These are phyloP conservation scores for Lucinisca nassula DNA, from an alignment of 2,888 invertebrate genomes.

Conservation along the genomic window DNA sequence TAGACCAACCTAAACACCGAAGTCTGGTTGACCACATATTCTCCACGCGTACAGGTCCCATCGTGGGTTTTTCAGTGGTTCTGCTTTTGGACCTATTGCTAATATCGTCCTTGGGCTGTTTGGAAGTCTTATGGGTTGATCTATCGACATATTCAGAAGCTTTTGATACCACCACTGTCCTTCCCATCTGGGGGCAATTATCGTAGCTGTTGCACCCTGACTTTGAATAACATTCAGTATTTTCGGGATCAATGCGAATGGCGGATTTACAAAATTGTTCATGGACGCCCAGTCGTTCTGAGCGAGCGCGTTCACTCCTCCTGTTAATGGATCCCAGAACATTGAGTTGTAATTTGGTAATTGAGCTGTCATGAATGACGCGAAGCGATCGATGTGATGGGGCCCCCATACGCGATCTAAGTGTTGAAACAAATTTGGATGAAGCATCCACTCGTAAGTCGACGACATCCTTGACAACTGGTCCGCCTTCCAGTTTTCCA, in stretches of 20 bases:
- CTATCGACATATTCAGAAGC: slow-evolving; percentile 15
- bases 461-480: not conserved
- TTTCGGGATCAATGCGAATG: slow-evolving; percentile 12
- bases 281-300: not conserved
- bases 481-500: slow-evolving; percentile 5
- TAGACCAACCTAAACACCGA: not conserved
- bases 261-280: not conserved
- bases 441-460: no score
- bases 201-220: slow-evolving; percentile 22
- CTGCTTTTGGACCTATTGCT: not conserved
- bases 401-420: slow-evolving; percentile 4
- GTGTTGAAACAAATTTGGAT: not conserved
- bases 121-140: slow-evolving; percentile 26
- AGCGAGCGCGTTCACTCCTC: not conserved
- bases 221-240: not conserved
- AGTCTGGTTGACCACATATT: slow-evolving; percentile 18
- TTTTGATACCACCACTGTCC: slow-evolving; percentile 24
- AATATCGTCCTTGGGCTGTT: not conserved
- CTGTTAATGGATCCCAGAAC: not conserved
- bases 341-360: not conserved
- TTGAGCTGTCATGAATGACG: not conserved
- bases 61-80: slow-evolving; percentile 27
- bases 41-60: slow-evolving; percentile 41
- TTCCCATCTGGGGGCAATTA: slow-evolving; percentile 27
- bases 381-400: not conserved